Percentiles rank a stretch among this genome's conserved stretches.
phyloP scores from a whole-genome alignment of 2,797 vertebrate genomes.

The Poeciliopsis paucimaculata region DNA sequence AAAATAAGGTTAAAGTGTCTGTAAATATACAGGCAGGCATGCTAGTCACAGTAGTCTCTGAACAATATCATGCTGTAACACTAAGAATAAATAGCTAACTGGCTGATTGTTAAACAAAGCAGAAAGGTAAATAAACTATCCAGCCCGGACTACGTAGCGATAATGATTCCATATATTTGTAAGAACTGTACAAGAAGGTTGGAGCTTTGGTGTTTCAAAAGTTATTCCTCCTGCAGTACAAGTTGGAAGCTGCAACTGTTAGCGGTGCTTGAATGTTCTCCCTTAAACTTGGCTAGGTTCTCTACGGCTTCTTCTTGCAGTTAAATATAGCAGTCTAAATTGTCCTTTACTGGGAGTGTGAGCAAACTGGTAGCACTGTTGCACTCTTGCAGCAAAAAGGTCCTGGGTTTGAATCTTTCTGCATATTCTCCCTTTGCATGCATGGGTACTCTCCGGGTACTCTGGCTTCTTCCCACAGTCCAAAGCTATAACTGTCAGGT shows the following conservation, averaged over 20 bases:
- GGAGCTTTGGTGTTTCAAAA: neutral
- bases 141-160: neutral
- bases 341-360: neutral
- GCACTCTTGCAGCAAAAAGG: no score
- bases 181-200: no score
- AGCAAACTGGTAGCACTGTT: neutral
- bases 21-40: neutral
- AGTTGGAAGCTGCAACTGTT: neutral
- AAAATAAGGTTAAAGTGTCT: neutral
- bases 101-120: neutral
- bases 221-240: no score
- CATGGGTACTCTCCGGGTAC: no score
- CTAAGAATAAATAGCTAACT: conserved; percentile 20
- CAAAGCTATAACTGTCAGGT: no score
- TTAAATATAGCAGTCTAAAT: neutral
- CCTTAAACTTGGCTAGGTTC: neutral
- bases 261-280: neutral
- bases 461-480: no score
- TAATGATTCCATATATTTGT: neutral
- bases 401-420: no score
- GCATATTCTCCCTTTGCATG: no score
- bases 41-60: neutral
- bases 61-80: neutral
- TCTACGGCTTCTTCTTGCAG: neutral
- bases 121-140: neutral